Percentiles rank a stretch among this genome's conserved stretches.
These are phyloP conservation scores for Lasius fuliginosus DNA, from an alignment of 2,888 invertebrate genomes.

Conservation along the genomic window DNA sequence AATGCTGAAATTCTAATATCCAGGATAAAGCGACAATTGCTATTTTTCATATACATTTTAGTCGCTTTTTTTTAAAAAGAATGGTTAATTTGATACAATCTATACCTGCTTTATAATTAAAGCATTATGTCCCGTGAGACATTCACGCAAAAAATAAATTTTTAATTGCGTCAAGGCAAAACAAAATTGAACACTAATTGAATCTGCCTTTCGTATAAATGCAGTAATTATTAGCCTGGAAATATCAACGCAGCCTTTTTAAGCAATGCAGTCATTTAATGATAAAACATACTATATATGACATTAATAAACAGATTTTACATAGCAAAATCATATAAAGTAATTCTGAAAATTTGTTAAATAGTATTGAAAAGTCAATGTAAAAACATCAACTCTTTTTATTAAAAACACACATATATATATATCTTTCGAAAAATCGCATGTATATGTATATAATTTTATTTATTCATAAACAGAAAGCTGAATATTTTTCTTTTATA, in stretches of 20 bases:
- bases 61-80: neutral
- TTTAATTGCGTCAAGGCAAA: slow-evolving; percentile 32
- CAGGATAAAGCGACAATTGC: neutral
- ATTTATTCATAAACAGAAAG: neutral
- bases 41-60: neutral
- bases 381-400: neutral
- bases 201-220: slow-evolving; percentile 24
- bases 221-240: slow-evolving; percentile 39
- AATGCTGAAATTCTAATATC: neutral
- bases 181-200: slow-evolving; percentile 38
- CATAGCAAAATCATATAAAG: neutral
- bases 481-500: neutral
- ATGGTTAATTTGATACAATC: neutral
- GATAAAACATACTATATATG: slow-evolving; percentile 23
- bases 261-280: slow-evolving; percentile 14
- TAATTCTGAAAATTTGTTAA: neutral
- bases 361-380: neutral
- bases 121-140: neutral
- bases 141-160: slow-evolving; percentile 38
- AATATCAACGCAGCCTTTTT: slow-evolving; percentile 29
- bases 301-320: neutral
- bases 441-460: neutral
- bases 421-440: neutral
- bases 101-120: slow-evolving; percentile 23
- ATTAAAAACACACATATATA: neutral